These are phyloP conservation scores for Lysandra coridon DNA, from an alignment of 2,888 invertebrate species.

Conservation along the genomic window DNA sequence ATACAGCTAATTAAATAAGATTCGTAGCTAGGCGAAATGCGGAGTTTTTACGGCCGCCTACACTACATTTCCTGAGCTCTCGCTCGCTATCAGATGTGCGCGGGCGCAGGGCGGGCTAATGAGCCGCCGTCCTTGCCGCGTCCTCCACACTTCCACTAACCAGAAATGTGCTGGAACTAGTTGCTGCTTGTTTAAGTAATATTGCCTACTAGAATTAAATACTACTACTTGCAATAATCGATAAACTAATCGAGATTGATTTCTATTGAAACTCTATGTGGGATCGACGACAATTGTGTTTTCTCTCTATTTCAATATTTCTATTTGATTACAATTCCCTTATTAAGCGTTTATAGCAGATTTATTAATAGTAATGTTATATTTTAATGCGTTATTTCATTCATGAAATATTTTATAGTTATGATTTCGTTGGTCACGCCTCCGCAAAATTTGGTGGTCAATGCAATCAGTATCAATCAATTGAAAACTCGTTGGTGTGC, in stretches of 20 bases:
- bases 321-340: neutral
- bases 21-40: slow-evolving; percentile 34
- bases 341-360: neutral
- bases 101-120: slow-evolving; percentile 48
- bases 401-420: neutral
- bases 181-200: neutral
- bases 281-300: neutral
- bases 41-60: slow-evolving; percentile 39
- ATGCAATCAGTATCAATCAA: slow-evolving; percentile 4
- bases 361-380: neutral
- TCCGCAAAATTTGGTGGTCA: neutral
- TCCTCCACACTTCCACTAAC: slow-evolving; percentile 31
- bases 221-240: neutral
- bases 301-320: neutral
- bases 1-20: slow-evolving; percentile 37
- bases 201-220: neutral
- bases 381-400: neutral
- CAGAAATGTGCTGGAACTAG: neutral
- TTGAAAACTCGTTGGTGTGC: neutral
- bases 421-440: neutral
- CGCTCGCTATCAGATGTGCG: slow-evolving; percentile 52
- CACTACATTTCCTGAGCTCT: slow-evolving; percentile 43
- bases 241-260: too few relatives aligned
- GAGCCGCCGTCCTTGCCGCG: slow-evolving; percentile 46
- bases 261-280: neutral